These are phyloP conservation scores for Coenobita brevimanus DNA, from an alignment of 1,140 invertebrate species.

Conservation along the genomic window DNA sequence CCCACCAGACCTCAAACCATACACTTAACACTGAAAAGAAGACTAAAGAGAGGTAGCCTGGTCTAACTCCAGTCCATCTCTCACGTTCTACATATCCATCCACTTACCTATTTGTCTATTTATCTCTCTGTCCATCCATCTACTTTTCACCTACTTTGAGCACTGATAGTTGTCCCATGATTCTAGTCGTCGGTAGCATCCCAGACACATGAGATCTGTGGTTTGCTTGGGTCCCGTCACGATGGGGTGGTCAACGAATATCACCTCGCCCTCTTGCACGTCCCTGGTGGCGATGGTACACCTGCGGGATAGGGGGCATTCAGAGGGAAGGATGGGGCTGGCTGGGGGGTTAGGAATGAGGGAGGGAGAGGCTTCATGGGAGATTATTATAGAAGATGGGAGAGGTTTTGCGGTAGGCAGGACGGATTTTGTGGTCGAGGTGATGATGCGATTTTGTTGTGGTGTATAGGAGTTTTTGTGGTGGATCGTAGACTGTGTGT, in stretches of 20 bases:
- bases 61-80: background rate
- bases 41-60: too few relatives aligned
- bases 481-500: too few relatives aligned
- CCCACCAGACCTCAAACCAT: too few relatives aligned
- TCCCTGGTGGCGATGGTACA: slow-evolving; percentile 63
- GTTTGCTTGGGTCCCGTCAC: slow-evolving; percentile 67
- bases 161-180: slow-evolving; percentile 48
- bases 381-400: background rate
- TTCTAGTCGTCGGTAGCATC: slow-evolving; percentile 58
- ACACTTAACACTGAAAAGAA: too few relatives aligned
- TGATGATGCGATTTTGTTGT: too few relatives aligned
- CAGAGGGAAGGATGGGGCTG: too few relatives aligned
- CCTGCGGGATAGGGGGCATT: slow-evolving; percentile 13
- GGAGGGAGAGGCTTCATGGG: too few relatives aligned
- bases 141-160: slow-evolving; percentile 57
- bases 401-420: background rate
- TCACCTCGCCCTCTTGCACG: slow-evolving; percentile 61
- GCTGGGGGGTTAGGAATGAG: too few relatives aligned
- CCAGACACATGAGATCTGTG: slow-evolving; percentile 61
- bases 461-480: too few relatives aligned
- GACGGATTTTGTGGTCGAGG: too few relatives aligned
- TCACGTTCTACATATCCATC: background rate
- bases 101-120: background rate
- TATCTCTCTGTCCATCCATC: background rate
- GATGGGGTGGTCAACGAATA: slow-evolving; percentile 64